Conservation (phyloP, 2,797 vertebrate species). For the Spondyliosoma cantharus region DNA sequence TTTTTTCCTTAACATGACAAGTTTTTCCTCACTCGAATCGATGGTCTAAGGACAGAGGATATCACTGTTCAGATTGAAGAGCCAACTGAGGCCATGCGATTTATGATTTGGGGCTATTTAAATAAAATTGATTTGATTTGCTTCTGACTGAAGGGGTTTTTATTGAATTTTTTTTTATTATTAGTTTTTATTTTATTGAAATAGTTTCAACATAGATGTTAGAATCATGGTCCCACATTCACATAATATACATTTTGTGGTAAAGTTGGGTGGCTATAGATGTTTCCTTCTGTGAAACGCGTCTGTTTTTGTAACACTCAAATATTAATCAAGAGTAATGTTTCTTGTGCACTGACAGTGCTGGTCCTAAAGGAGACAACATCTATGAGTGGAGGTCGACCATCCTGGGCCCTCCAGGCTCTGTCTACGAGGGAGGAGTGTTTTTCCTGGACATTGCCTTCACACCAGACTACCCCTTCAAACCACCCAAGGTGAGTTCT, state of each 20-base stretch:
- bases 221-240: not conserved
- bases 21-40: no score
- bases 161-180: no score
- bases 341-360: constrained; percentile 75
- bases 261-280: not conserved
- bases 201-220: not conserved
- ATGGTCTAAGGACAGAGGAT: no score
- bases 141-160: not conserved
- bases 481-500: constrained; percentile 93
- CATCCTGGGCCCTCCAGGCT: constrained; percentile 95
- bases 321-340: not conserved
- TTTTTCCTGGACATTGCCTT: constrained; percentile 98
- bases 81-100: no score
- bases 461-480: constrained; percentile 97
- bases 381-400: constrained; percentile 98
- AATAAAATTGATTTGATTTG: no score
- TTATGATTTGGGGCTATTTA: no score
- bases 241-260: not conserved
- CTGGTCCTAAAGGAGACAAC: constrained; percentile 96
- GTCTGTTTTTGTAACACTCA: not conserved
- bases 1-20: no score
- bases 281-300: not conserved
- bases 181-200: not conserved
- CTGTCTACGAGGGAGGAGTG: constrained; percentile 95
- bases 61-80: no score